Conservation (phyloP, 1,140 invertebrate species). For the Limonius californicus region DNA sequence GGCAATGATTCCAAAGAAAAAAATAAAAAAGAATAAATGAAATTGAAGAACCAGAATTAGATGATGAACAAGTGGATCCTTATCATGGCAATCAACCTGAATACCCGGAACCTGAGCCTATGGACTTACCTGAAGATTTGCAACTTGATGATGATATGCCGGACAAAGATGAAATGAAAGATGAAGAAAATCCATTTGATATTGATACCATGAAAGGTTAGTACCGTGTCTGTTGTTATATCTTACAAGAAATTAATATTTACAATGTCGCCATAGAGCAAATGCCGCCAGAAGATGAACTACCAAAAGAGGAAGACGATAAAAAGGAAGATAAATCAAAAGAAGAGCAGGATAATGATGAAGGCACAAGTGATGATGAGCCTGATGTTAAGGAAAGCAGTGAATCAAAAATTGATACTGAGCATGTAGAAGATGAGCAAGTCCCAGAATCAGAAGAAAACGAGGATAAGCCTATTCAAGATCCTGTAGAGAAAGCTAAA, state of each 20-base stretch:
- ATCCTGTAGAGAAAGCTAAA: neutral
- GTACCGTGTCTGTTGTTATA: no score
- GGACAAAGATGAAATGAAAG: slow-evolving; percentile 54
- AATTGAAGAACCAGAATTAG: slow-evolving; percentile 70
- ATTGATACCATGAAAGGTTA: slow-evolving; percentile 69
- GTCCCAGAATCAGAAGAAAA: slow-evolving; percentile 47
- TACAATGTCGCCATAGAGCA: slow-evolving; percentile 25
- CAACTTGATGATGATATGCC: slow-evolving; percentile 75
- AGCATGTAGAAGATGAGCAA: slow-evolving; percentile 43
- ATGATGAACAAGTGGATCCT: slow-evolving; percentile 83
- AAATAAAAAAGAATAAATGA: slow-evolving; percentile 61
- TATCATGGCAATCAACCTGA: slow-evolving; percentile 76
- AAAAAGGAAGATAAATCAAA: slow-evolving; percentile 34
- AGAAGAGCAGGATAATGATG: slow-evolving; percentile 34
- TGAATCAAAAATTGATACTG: neutral
- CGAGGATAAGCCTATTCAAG: slow-evolving; percentile 18
- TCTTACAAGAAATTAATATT: slow-evolving; percentile 33
- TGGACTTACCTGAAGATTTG: slow-evolving; percentile 84
- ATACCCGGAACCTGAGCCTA: slow-evolving; percentile 72
- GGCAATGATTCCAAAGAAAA: slow-evolving; percentile 49
- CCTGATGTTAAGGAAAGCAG: slow-evolving; percentile 35
- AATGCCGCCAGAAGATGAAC: slow-evolving; percentile 35
- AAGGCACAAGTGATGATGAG: slow-evolving; percentile 46
- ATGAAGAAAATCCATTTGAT: slow-evolving; percentile 78
- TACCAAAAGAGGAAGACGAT: slow-evolving; percentile 38